Conservation (phyloP, 2,797 vertebrate species). For the Enoplosus armatus region DNA sequence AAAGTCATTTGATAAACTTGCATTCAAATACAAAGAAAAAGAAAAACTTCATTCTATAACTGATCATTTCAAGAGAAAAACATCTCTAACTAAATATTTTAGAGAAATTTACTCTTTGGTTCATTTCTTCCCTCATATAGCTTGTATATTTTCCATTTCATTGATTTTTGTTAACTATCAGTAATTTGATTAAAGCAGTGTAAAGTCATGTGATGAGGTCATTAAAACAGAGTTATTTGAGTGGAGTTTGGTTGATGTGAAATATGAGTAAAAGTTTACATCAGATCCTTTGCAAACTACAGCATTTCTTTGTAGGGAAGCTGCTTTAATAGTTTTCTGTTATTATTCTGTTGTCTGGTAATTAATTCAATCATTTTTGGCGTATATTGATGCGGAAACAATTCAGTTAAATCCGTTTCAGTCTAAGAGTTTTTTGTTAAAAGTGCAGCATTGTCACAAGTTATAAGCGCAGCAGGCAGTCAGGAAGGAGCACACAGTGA, state of each 20-base stretch:
- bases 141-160: not conserved
- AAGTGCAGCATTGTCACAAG: not conserved
- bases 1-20: not conserved
- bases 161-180: not conserved
- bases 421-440: not conserved
- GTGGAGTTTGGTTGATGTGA: constrained; percentile 11
- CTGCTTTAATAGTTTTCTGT: not conserved
- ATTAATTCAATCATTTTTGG: not conserved
- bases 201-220: constrained; percentile 8
- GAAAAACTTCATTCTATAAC: not conserved
- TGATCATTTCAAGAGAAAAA: not conserved
- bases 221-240: constrained; percentile 23
- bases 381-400: not conserved
- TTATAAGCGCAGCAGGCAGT: not conserved
- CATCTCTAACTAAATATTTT: not conserved
- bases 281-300: constrained; percentile 18
- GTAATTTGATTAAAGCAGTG: constrained; percentile 26
- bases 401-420: not conserved
- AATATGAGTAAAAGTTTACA: constrained; percentile 32
- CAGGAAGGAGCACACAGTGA: not conserved
- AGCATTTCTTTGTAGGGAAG: not conserved
- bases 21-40: not conserved
- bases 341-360: not conserved
- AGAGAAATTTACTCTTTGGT: not conserved
- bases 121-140: not conserved